Percentiles rank a stretch among this genome's conserved stretches.
phyloP scores from a whole-genome alignment of 2,797 vertebrate genomes.

The Scleropages formosus region DNA sequence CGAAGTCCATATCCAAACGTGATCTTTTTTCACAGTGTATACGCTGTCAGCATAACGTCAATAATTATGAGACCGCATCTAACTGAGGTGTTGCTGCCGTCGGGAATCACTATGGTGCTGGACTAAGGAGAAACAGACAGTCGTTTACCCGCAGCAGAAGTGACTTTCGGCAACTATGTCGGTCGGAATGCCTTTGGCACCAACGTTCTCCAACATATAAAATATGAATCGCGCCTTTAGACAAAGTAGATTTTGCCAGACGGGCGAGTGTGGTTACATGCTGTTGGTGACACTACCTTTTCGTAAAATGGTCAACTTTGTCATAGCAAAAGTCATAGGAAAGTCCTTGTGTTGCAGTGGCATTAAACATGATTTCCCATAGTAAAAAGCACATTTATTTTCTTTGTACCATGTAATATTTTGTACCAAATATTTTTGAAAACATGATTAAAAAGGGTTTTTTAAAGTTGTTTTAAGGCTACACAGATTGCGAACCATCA shows the following conservation, averaged over 20 bases:
- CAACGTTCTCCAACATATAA: conserved; percentile 42
- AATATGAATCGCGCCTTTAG: conserved; percentile 52
- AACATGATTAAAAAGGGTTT: conserved; percentile 77
- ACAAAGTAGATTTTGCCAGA: conserved; percentile 62
- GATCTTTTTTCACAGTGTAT: conserved; percentile 23
- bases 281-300: conserved; percentile 67
- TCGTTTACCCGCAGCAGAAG: background rate
- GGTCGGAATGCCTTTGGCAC: conserved; percentile 33
- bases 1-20: no score
- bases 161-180: conserved; percentile 23
- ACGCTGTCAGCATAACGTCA: conserved; percentile 41
- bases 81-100: conserved; percentile 42
- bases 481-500: background rate
- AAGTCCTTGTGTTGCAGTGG: conserved; percentile 52
- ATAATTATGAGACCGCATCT: conserved; percentile 40
- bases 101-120: conserved; percentile 37
- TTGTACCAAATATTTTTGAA: conserved; percentile 97
- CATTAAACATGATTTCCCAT: conserved; percentile 43
- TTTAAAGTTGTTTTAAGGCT: background rate
- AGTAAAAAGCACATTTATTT: conserved; percentile 56
- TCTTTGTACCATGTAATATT: conserved; percentile 94
- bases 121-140: conserved; percentile 30
- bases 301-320: conserved; percentile 48
- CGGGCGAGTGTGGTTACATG: conserved; percentile 56
- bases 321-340: conserved; percentile 37